Base-by-base conservation (phyloP, 2,113 vertebrate genomes). In the Podocnemis expansa region DNA sequence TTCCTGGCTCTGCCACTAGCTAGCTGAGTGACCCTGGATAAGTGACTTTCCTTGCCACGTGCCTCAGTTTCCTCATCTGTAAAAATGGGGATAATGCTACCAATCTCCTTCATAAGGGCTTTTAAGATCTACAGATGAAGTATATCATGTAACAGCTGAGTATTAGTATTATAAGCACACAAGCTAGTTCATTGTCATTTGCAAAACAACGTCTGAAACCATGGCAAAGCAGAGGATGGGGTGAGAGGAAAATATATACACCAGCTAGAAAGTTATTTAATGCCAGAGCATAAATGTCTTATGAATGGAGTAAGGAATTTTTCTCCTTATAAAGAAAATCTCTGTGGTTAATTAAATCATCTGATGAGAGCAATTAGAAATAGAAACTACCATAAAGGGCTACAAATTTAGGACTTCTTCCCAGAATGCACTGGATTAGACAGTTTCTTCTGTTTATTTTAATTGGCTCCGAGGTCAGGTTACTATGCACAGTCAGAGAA, bases 201-300 rank as follows among this genome's bases (percentile, higher is more conserved):
- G 67, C 93, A 84, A 54, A 14, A 43, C 34, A 58, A 55, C 14
- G 52, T 58, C 4, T 47, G 27, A 0, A 21, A 87, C 58, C 19
- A 17, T 0, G 16, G 75, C 52, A 78, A 78, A 70, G 24, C 31
- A 25, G 70, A 67, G n/a, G 38, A 3, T 17, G 0, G 1, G 52
- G 56, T 41, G 60, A 34, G 60, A n/a, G 60, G 34, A n/a, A 82
- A 79, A 47, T 29, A 9, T 13, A 82, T 51, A 2, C 1, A 21
- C 88, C 38, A 24, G 49, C 29, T 82, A 25, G 22, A 2, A 93
- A 88, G 79, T 70, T 60, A 60, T 60, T 92, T 76, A 51, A 80
- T 85, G 63, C 38, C 82, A 49, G 49, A 34, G 82, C 85, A 43
- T 82, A 43, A 85, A 47, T 41, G 38, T 27, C 67, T 85, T 1